Conservation (phyloP, 2,113 vertebrate genomes). For the Pterocles gutturalis region DNA sequence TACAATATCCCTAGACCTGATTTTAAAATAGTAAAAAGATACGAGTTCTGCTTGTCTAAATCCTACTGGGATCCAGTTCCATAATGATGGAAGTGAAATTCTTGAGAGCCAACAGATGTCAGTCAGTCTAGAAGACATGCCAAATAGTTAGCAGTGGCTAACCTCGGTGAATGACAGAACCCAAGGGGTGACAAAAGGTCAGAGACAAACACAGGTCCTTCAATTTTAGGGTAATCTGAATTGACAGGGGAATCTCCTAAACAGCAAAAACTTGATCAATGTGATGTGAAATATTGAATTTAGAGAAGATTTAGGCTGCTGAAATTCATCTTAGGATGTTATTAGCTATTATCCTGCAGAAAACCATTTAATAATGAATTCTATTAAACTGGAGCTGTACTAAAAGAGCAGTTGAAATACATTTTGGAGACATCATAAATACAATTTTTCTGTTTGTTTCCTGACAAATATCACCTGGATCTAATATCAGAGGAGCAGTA, state of each 20-base stretch:
- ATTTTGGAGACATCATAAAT: slow-evolving; percentile 9
- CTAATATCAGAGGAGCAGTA: not conserved
- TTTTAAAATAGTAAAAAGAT: not conserved
- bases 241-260: not conserved
- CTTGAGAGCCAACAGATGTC: not conserved
- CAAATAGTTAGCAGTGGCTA: not conserved
- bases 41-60: not conserved
- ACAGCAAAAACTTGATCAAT: not conserved
- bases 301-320: not conserved
- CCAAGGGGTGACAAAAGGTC: not conserved
- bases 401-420: not conserved
- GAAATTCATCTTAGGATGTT: not conserved
- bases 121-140: not conserved
- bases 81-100: not conserved
- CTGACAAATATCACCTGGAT: not conserved
- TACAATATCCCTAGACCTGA: not conserved
- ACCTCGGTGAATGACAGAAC: not conserved
- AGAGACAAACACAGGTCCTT: not conserved
- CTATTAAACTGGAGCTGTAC: not conserved
- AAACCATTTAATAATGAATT: slow-evolving; percentile 15
- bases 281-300: not conserved
- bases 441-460: not conserved
- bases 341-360: not conserved
- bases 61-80: not conserved
- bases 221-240: not conserved